These are phyloP conservation scores for Lepeophtheirus salmonis DNA, from an alignment of 1,140 invertebrate species.

Conservation along the genomic window DNA sequence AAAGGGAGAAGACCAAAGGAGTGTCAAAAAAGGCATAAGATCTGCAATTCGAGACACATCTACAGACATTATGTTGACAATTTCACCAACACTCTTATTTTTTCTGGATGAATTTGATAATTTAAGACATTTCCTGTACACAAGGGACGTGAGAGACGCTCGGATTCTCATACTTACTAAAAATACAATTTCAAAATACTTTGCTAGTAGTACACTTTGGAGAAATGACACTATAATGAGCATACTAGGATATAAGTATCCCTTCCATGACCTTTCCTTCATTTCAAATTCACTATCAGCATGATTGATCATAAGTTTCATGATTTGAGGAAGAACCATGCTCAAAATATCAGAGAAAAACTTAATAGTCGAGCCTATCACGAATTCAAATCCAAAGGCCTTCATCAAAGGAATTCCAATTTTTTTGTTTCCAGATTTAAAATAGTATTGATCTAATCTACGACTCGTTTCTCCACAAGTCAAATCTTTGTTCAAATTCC, in stretches of 20 bases:
- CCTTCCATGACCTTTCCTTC: conserved; percentile 34
- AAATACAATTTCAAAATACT: conserved; percentile 78
- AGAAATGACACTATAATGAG: conserved; percentile 56
- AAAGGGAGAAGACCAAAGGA: conserved; percentile 23
- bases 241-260: conserved; percentile 33
- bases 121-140: conserved; percentile 57
- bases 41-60: conserved; percentile 29
- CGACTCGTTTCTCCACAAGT: conserved; percentile 58
- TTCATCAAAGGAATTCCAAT: not conserved
- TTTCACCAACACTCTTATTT: conserved; percentile 31
- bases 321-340: not conserved
- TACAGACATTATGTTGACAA: conserved; percentile 35
- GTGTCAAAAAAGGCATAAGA: conserved; percentile 21
- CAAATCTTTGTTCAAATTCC: conserved; percentile 70
- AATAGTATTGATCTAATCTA: conserved; percentile 46
- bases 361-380: not conserved
- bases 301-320: conserved; percentile 20
- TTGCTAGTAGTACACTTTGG: conserved; percentile 71
- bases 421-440: not conserved
- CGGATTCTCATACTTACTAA: conserved; percentile 73
- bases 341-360: not conserved
- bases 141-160: conserved; percentile 72
- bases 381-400: not conserved
- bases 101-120: conserved; percentile 25
- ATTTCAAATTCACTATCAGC: conserved; percentile 17